These are phyloP conservation scores for Drosophila parabipectinata DNA, from an alignment of 1,140 invertebrate species.

Conservation along the genomic window DNA sequence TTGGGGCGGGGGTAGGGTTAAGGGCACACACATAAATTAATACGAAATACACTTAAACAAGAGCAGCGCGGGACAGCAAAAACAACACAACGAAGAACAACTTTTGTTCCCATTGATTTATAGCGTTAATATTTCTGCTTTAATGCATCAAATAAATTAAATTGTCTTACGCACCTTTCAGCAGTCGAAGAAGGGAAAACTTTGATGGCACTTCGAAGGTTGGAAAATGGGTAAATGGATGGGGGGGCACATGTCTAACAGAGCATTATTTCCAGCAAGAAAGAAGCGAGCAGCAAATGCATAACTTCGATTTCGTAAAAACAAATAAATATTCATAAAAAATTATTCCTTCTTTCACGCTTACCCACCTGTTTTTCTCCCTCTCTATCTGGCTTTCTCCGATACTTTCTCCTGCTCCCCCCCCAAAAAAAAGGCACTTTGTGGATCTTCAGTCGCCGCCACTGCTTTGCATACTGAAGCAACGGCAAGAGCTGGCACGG, in stretches of 20 bases:
- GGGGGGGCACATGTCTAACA: slow-evolving; percentile 3
- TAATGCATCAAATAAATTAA: slow-evolving; percentile 83
- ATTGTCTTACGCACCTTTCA: slow-evolving; percentile 81
- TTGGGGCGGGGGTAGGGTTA: slow-evolving; percentile 13
- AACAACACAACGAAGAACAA: slow-evolving; percentile 11
- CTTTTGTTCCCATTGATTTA: slow-evolving; percentile 73
- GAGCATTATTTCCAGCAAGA: slow-evolving; percentile 28
- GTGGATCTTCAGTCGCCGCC: slow-evolving; percentile 51
- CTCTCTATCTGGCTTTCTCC: background rate
- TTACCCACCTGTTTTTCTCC: slow-evolving; percentile 16
- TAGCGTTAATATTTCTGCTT: slow-evolving; percentile 80
- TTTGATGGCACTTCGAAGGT: slow-evolving; percentile 52
- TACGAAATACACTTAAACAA: slow-evolving; percentile 54
- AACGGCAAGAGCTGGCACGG: background rate
- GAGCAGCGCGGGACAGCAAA: slow-evolving; percentile 1
- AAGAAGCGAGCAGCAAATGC: slow-evolving; percentile 58
- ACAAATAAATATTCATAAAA: slow-evolving; percentile 82
- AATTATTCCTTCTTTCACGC: slow-evolving; percentile 56
- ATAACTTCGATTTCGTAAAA: slow-evolving; percentile 79
- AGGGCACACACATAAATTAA: slow-evolving; percentile 72
- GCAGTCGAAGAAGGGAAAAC: slow-evolving; percentile 52
- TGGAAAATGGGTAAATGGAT: background rate
- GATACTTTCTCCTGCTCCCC: background rate
- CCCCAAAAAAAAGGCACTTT: slow-evolving; percentile 55
- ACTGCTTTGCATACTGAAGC: slow-evolving; percentile 44